Base-by-base conservation (phyloP, 1,140 invertebrate species). In the Tetramorium parvispinum region DNA sequence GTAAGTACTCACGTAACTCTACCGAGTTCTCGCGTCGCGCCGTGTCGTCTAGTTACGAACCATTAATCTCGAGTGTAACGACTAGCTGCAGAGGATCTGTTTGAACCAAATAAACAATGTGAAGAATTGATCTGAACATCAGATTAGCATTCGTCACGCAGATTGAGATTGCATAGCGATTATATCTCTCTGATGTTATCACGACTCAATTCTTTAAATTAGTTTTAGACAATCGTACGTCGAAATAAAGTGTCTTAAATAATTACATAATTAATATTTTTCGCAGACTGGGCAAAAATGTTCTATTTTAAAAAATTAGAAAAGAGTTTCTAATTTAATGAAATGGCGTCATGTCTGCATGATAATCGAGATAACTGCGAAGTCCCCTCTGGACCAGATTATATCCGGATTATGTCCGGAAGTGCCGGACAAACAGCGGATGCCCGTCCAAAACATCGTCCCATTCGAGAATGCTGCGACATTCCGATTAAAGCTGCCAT, bases 351-450 rank as follows among this genome's bases (percentile, higher is more conserved):
- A 68, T 43, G 43, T 57, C 49, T 43, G 43, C 16, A 16, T 66
- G 18, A 46, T 37, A 16, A 85, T 79, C 11, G 55, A 6, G 10
- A 86, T 37, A 86, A 71, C 16, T 43, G 21, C 21, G 51, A 68
- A 24, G 55, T 65, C 32, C 55, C 79, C 59, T 32, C 63, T 53
- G 46, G n/a, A 68, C 11, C 18, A 3, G 46, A 51, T 32, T 16
- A 49, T 32, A n/a, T 51, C 13, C 13, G 5, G 59, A 51, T 37
- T 18, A 43, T 66, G 40, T 86, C 71, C 83, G 91, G 91, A 92
- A 93, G 77, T 24, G 68, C 27, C 53, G 46, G 85, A 90, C 87
- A 83, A 92, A 88, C 86, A 88, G 85, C 85, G 91, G 91, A 91
- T 75, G 75, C 32, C 86, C 57, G 85, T 10, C 86, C 57, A 82